Evolutionary conservation across 2,797 vertebrate genomes (phyloP).

Genomic region (Myotis pilosus): DNA sequence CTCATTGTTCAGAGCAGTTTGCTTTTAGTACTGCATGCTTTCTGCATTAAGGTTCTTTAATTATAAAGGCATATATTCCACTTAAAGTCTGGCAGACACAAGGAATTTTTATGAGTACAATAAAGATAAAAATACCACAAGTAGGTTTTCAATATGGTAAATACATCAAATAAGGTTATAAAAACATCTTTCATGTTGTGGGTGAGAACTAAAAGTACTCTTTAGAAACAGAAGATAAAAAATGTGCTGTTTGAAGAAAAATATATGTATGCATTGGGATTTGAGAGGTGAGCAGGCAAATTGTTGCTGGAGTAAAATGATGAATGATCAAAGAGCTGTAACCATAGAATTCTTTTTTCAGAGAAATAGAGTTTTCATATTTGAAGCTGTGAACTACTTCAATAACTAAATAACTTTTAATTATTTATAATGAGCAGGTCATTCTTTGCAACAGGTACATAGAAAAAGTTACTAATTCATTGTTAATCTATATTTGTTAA

Average conservation of each 20-base stretch:
- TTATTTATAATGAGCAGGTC: not conserved
- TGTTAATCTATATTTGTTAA: not conserved
- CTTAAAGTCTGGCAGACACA: slow-evolving; percentile 63
- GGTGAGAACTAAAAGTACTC: slow-evolving; percentile 4
- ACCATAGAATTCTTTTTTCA: not conserved
- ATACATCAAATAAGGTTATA: slow-evolving; percentile 74
- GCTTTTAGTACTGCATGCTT: slow-evolving; percentile 55
- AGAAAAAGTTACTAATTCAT: not conserved
- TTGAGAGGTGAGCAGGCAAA: not conserved
- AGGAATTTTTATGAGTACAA: slow-evolving; percentile 59
- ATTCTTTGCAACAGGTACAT: not conserved
- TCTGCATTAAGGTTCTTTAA: slow-evolving; percentile 11
- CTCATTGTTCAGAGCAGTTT: not conserved
- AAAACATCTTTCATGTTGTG: slow-evolving; percentile 58
- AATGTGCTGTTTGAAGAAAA: slow-evolving; percentile 46
- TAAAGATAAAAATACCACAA: slow-evolving; percentile 77
- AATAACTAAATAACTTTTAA: not conserved
- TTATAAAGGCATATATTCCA: slow-evolving; percentile 57
- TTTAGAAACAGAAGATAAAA: slow-evolving; percentile 39
- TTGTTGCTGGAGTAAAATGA: not conserved
- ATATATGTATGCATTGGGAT: not conserved
- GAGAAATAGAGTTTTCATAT: not conserved
- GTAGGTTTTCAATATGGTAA: slow-evolving; percentile 67
- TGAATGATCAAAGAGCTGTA: not conserved
- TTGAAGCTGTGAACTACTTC: not conserved